A percentile compares a stretch with the other conserved stretches of the same genome.
Evolutionary conservation across 2,888 invertebrate genomes (phyloP).

Genomic region (Vanessa cardui): DNA sequence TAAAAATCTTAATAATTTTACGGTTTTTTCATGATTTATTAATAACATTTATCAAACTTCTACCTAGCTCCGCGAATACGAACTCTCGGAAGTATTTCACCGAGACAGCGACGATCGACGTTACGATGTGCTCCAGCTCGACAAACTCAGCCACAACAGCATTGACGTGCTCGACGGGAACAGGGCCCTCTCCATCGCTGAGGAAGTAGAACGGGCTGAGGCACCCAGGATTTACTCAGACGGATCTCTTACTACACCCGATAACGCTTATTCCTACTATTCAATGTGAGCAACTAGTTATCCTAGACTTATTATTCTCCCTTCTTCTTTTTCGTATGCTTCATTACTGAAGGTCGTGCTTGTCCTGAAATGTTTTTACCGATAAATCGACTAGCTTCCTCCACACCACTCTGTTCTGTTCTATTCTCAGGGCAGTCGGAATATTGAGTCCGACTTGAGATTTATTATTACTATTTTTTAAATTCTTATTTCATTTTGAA

Average conservation of each 20-base stretch:
- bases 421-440: no score
- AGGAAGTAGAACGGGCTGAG: conserved; percentile 90
- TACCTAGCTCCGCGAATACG: conserved; percentile 91
- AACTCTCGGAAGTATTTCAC: conserved; percentile 93
- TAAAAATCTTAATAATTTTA: no score
- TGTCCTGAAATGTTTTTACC: no score
- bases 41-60: not conserved
- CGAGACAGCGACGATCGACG: conserved; percentile 89
- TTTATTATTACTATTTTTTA: no score
- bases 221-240: conserved; percentile 82
- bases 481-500: no score
- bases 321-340: no score
- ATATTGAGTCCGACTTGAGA: no score
- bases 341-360: no score
- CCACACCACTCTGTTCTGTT: no score
- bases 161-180: conserved; percentile 87
- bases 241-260: conserved; percentile 71
- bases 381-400: no score
- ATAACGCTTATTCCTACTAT: conserved; percentile 74
- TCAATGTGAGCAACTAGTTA: conserved; percentile 63
- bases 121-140: conserved; percentile 87
- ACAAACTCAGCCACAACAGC: conserved; percentile 81
- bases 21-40: not conserved
- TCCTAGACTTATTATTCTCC: not conserved
- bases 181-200: conserved; percentile 88